Evolutionary conservation across 2,888 invertebrate genomes (phyloP).

Genomic region (Steinernema scapterisci): DNA sequence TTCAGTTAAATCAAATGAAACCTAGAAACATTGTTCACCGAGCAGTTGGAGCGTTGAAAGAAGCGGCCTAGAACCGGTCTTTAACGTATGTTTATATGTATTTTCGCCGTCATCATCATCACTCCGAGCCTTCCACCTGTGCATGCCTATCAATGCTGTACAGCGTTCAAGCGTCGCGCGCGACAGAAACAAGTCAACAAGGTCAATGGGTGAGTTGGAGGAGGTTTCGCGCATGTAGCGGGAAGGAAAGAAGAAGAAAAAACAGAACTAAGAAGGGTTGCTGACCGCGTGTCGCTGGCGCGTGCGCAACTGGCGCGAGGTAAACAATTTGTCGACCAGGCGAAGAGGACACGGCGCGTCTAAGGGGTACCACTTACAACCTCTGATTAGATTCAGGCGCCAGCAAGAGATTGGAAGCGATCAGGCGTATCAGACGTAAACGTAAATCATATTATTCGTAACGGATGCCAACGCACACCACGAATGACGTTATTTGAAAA

Average conservation of each 20-base stretch:
- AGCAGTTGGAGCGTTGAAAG: neutral
- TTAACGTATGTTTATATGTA: slow-evolving; percentile 21
- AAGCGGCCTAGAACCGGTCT: slow-evolving; percentile 17
- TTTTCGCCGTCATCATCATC: slow-evolving; percentile 24
- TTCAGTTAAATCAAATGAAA: slow-evolving; percentile 16
- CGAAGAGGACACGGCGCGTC: neutral
- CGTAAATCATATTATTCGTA: neutral
- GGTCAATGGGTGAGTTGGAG: slow-evolving; percentile 16
- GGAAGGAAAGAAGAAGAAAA: neutral
- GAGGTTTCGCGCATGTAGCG: slow-evolving; percentile 23
- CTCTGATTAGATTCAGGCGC: neutral
- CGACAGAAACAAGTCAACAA: slow-evolving; percentile 21
- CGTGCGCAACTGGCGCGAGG: slow-evolving; percentile 6
- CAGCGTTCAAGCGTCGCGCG: neutral
- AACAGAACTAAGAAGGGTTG: neutral
- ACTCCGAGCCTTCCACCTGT: slow-evolving; percentile 18
- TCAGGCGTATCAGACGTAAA: slow-evolving; percentile 10
- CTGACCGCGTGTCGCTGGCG: slow-evolving; percentile 1
- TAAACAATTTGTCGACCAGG: neutral
- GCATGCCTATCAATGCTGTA: slow-evolving; percentile 25
- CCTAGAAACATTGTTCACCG: slow-evolving; percentile 10
- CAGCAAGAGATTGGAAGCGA: neutral
- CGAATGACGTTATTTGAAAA: neutral
- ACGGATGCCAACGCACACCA: neutral
- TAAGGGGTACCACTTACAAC: neutral